Evolutionary conservation across 2,113 vertebrate genomes (phyloP), one percentile per base, ranked within the genome.

Genomic region (Brienomyrus brachyistius): DNA sequence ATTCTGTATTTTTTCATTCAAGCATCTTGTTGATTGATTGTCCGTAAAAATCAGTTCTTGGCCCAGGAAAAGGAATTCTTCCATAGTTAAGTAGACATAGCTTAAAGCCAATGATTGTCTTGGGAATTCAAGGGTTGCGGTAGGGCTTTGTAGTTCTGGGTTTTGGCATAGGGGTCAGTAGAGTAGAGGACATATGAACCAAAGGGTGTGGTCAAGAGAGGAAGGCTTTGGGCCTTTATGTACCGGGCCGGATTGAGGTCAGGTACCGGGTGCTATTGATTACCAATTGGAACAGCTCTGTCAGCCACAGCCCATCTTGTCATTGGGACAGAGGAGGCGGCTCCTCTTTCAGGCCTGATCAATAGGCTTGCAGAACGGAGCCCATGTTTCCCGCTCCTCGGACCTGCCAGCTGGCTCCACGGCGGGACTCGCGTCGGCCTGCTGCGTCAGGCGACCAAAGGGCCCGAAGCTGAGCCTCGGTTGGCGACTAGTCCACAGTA

Each of bases 351-450:
- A 89, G 52, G 89, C 88, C 86, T 89, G 50, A 93, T 93, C 90
- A 90, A 94, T 93, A 92, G 88, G 45, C 66, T 96, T 95, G 94
- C 95, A 96, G 95, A 84, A 96, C 95, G 93, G 92, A 94, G 94
- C 94, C 95, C 94, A 92, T 93, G 93, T 95, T 96, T 95, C 96
- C 94, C 95, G 93, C 94, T 94, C 93, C 94, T 93, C 94, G 77
- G 88, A 74, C 89, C 88, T 83, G 90, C 23, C 50, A 48, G 77
- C 51, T 83, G 77, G 74, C 40, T 62, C 89, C 88, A 83, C 74
- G 13, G 31, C 6, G 51, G 27, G 62, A 83, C 86, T 85, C 19
- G 48, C 5, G 19, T 62, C 13, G 47, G 51, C 52, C 66, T 54
- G 45, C n/a, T 54, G n/a, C 9, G 50, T 54, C 47, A 6, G 50